Evolutionary conservation across 2,113 vertebrate genomes (phyloP).

Genomic region (Rhinopomastus cyanomelas): DNA sequence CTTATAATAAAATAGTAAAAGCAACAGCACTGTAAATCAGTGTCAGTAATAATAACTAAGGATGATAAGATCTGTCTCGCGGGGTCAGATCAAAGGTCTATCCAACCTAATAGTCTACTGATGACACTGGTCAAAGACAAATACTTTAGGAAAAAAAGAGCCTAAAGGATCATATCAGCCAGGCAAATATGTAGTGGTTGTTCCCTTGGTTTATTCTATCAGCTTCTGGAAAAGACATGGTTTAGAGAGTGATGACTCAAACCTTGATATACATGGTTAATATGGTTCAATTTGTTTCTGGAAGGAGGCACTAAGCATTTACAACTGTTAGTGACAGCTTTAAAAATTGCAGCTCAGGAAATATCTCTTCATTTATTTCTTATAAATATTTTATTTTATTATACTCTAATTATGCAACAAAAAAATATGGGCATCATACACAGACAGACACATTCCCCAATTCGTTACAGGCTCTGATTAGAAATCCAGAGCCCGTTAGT

Average conservation of each 20-base stretch:
- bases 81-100: not conserved
- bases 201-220: not conserved
- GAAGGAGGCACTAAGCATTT: conserved; percentile 51
- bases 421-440: not conserved
- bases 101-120: not conserved
- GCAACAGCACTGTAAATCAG: not conserved
- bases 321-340: conserved; percentile 55
- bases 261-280: conserved; percentile 17
- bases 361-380: conserved; percentile 60
- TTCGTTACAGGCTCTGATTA: conserved; percentile 1
- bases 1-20: not conserved
- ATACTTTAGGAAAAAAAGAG: not conserved
- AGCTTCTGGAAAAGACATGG: not conserved
- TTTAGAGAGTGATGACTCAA: not conserved
- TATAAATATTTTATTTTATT: conserved; percentile 63
- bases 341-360: conserved; percentile 60
- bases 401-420: conserved; percentile 1
- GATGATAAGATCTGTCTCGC: not conserved
- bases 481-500: conserved; percentile 3
- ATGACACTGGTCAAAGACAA: not conserved
- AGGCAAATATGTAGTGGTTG: not conserved
- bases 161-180: too few species aligned
- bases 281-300: conserved; percentile 51
- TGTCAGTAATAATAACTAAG: not conserved
- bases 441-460: not conserved